A percentile compares a stretch with the other conserved stretches of the same genome.
phyloP scores from a whole-genome alignment of 2,797 vertebrate species.

The Enteromius trimaculatus region DNA sequence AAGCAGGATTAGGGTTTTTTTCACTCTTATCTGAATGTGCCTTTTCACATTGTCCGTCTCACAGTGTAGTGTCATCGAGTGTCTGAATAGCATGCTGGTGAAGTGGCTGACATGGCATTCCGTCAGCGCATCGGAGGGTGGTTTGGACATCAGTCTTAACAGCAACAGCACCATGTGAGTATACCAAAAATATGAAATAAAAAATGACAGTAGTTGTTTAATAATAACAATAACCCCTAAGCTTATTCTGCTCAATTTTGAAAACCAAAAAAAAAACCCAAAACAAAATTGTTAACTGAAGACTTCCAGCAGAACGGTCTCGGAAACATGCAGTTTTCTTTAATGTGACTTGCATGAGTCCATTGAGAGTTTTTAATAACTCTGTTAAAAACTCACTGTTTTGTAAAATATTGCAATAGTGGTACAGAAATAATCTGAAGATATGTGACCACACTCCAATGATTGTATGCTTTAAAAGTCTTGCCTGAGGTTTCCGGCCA shows the following conservation, averaged over 20 bases:
- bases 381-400: background rate
- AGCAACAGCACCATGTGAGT: constrained; percentile 80
- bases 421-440: constrained; percentile 26
- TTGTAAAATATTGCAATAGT: background rate
- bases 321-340: background rate
- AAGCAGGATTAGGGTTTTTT: constrained; percentile 6
- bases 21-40: constrained; percentile 23
- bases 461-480: constrained; percentile 22
- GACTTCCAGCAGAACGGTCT: background rate
- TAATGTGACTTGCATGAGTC: background rate
- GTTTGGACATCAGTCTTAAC: constrained; percentile 79
- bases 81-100: constrained; percentile 85
- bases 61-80: constrained; percentile 90
- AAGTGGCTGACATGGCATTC: constrained; percentile 90
- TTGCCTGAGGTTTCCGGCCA: constrained; percentile 8
- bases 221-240: background rate
- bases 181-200: background rate
- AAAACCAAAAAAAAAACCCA: background rate
- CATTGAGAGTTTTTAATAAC: background rate
- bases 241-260: background rate
- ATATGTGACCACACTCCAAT: constrained; percentile 10
- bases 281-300: too few species aligned
- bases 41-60: constrained; percentile 17
- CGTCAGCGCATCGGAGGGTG: constrained; percentile 72
- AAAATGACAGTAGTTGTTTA: background rate